A percentile compares a stretch with the other conserved stretches of the same genome.
These are phyloP conservation scores for Watsonalla binaria DNA, from an alignment of 2,888 invertebrate species.

Conservation along the genomic window DNA sequence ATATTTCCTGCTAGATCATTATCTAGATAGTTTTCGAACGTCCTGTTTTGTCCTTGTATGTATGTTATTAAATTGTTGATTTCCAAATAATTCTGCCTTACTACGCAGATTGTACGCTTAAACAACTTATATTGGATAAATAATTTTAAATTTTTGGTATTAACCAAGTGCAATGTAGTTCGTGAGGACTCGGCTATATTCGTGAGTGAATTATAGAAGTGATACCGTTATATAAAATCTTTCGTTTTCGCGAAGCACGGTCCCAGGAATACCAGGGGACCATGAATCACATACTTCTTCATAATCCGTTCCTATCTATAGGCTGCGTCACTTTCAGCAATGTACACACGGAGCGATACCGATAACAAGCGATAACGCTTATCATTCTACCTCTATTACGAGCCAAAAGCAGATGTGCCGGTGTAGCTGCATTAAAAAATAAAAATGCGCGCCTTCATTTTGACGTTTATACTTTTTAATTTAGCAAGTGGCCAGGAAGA, in stretches of 20 bases:
- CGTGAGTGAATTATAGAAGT: not conserved
- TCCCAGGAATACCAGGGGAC: not conserved
- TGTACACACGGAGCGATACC: slow-evolving; percentile 52
- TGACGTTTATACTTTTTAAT: slow-evolving; percentile 51
- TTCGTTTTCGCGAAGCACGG: not conserved
- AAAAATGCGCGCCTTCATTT: slow-evolving; percentile 49
- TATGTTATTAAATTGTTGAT: not conserved
- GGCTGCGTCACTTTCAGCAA: slow-evolving; percentile 65
- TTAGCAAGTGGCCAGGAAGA: slow-evolving; percentile 40
- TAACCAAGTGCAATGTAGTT: no score
- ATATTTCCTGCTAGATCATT: not conserved
- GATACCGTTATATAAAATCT: not conserved
- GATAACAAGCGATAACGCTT: slow-evolving; percentile 50
- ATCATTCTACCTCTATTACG: slow-evolving; percentile 62
- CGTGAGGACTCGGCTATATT: not conserved
- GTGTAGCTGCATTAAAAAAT: slow-evolving; percentile 23
- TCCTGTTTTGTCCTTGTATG: not conserved
- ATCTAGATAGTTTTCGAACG: not conserved
- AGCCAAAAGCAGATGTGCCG: slow-evolving; percentile 43
- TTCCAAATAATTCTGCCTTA: no score
- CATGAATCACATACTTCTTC: slow-evolving; percentile 30
- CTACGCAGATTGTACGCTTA: no score
- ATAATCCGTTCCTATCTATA: slow-evolving; percentile 36
- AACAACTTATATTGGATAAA: no score
- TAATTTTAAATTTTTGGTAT: no score